phyloP scores from a whole-genome alignment of 30 jellyfish, hydroid and myxozoan species.

The Nemopilema nomurai region DNA sequence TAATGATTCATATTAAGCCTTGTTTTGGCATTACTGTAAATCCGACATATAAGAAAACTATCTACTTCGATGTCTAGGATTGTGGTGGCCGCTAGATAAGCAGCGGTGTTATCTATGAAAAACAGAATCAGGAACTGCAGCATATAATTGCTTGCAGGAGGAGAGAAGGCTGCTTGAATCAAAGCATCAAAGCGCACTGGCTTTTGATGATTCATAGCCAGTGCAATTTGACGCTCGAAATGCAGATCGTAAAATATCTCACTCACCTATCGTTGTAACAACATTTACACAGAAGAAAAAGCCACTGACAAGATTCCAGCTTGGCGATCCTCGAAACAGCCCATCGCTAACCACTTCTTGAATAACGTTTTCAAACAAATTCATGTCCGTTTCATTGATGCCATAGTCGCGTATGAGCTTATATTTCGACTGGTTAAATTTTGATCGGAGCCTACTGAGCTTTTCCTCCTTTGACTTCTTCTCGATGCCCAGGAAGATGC shows the following conservation, averaged over 20 bases:
- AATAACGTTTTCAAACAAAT: slow-evolving; percentile 10
- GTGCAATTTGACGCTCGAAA: not conserved
- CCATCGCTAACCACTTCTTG: slow-evolving; percentile 59
- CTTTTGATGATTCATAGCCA: no score
- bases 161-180: no score
- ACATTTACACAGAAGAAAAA: slow-evolving; percentile 90
- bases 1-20: no score
- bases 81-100: no score
- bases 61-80: no score
- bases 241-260: not conserved
- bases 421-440: not conserved
- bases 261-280: slow-evolving; percentile 90
- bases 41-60: no score
- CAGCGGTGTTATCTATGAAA: no score
- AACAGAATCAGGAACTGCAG: no score
- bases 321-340: not conserved
- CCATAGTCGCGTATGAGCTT: slow-evolving; percentile 25
- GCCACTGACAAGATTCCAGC: slow-evolving; percentile 83
- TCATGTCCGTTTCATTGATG: slow-evolving; percentile 61
- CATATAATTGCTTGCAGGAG: no score
- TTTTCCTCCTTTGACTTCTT: slow-evolving; percentile 17
- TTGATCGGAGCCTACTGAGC: not conserved
- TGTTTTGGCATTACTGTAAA: no score
- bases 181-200: no score
- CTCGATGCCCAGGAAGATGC: slow-evolving; percentile 81